A percentile compares a stretch with the other conserved stretches of the same genome.
Conservation (phyloP, 2,888 invertebrate genomes). For the Lamellibrachia columna region DNA sequence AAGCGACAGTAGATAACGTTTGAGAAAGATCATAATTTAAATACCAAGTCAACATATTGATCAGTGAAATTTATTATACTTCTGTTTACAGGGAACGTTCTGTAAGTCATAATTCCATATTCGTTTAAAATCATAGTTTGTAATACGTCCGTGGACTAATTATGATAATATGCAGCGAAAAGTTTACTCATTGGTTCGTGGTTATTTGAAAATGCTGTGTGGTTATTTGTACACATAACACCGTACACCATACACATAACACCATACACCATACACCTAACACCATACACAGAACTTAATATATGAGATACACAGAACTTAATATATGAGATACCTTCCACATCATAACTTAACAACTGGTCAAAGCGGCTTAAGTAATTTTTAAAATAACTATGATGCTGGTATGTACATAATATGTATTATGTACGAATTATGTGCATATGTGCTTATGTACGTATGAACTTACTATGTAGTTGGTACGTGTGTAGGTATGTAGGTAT, state of each 20-base stretch:
- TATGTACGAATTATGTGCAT: too few species aligned
- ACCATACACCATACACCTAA: too few species aligned
- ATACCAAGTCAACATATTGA: neutral
- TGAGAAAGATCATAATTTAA: constrained; percentile 12
- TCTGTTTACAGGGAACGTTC: neutral
- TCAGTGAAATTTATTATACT: neutral
- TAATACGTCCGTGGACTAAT: neutral
- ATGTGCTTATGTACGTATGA: neutral
- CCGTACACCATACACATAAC: too few species aligned
- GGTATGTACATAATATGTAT: neutral
- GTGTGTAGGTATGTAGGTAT: neutral
- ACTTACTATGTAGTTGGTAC: neutral
- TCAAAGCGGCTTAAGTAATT: neutral
- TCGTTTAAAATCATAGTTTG: neutral
- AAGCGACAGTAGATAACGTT: constrained; percentile 6
- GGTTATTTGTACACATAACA: neutral
- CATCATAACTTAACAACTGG: neutral
- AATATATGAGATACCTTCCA: neutral
- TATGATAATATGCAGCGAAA: neutral
- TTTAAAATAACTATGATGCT: neutral
- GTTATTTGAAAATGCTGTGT: neutral
- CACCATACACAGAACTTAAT: too few species aligned
- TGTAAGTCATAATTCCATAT: neutral
- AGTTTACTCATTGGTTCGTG: neutral
- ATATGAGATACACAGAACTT: neutral